phyloP scores from a whole-genome alignment of 2,113 vertebrate species.

The Syngnathus floridae region DNA sequence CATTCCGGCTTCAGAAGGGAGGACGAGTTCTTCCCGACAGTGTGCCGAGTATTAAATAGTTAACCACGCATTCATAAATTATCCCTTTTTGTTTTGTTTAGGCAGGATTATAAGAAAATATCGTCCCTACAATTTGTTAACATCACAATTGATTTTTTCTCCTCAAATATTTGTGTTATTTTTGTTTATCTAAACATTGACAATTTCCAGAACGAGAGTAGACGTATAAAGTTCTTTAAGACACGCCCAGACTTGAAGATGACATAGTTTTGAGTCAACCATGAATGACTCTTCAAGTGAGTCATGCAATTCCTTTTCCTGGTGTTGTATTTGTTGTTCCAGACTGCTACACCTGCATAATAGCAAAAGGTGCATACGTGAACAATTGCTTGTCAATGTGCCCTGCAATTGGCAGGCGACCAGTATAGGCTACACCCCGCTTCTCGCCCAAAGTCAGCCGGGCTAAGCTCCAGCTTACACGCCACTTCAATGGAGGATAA shows the following conservation, averaged over 20 bases:
- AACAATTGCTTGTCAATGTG: neutral
- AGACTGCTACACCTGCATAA: neutral
- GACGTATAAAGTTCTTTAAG: neutral
- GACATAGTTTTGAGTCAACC: neutral
- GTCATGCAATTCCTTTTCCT: neutral
- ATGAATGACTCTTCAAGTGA: neutral
- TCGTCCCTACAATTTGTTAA: neutral
- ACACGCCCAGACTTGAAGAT: neutral
- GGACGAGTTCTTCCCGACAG: neutral
- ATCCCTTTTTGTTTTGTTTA: neutral
- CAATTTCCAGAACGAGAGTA: neutral
- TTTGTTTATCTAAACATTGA: no score
- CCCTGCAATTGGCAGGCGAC: no score
- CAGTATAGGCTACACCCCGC: neutral
- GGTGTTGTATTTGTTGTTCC: neutral
- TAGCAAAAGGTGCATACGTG: neutral
- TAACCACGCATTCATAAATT: no score
- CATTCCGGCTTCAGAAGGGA: neutral
- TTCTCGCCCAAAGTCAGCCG: neutral
- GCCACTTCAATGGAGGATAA: neutral
- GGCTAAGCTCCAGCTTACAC: neutral
- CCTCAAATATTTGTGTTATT: no score
- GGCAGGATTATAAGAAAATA: neutral
- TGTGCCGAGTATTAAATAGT: neutral
- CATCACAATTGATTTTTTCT: no score